These are phyloP conservation scores for Xylota segnis DNA, from an alignment of 2,888 invertebrate genomes.

Conservation along the genomic window DNA sequence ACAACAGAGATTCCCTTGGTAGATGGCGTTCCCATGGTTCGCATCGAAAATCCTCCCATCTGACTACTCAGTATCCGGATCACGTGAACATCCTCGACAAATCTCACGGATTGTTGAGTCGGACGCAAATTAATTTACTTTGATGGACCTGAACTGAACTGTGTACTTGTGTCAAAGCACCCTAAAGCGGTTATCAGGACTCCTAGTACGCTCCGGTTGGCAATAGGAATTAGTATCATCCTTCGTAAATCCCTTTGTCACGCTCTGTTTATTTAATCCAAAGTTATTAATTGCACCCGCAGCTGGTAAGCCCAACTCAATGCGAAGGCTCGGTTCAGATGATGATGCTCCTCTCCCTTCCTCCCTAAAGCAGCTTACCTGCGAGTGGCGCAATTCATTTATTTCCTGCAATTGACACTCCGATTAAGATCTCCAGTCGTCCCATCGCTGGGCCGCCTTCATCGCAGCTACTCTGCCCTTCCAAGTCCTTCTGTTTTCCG, in stretches of 20 bases:
- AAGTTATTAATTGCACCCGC: slow-evolving; percentile 47
- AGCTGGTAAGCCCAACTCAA: slow-evolving; percentile 3
- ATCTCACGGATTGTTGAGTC: no score
- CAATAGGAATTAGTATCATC: neutral
- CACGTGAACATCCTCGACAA: no score
- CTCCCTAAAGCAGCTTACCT: neutral
- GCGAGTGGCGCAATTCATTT: slow-evolving; percentile 67
- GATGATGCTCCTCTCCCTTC: no score
- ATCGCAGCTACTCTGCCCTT: slow-evolving; percentile 11
- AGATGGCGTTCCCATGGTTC: no score
- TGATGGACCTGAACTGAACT: no score
- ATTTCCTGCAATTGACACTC: slow-evolving; percentile 57
- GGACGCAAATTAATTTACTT: no score
- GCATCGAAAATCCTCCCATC: no score
- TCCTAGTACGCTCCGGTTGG: neutral
- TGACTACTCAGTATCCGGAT: no score
- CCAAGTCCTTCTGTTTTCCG: slow-evolving; percentile 26
- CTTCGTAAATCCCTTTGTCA: neutral
- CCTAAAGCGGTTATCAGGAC: no score
- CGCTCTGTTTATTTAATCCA: slow-evolving; percentile 32
- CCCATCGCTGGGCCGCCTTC: slow-evolving; percentile 1
- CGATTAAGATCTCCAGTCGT: slow-evolving; percentile 39
- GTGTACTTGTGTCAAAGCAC: no score
- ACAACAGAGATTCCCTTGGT: no score
- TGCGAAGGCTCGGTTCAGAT: neutral